phyloP scores from a whole-genome alignment of 2,113 vertebrate genomes.

The Caretta caretta region DNA sequence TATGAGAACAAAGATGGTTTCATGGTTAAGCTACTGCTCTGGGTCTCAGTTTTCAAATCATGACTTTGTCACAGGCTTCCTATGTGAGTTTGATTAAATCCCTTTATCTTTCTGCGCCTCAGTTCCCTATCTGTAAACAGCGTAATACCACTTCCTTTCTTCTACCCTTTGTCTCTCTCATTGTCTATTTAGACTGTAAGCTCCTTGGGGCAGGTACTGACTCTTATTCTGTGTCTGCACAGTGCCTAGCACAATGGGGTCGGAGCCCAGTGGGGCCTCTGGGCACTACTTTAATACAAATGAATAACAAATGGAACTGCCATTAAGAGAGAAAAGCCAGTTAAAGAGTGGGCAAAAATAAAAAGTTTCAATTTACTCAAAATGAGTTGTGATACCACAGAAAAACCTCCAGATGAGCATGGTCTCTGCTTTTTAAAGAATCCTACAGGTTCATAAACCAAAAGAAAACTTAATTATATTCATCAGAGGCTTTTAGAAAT shows the following conservation, averaged over 20 bases:
- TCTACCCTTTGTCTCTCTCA: neutral
- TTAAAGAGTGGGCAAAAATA: constrained; percentile 41
- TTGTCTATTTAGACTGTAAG: neutral
- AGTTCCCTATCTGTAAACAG: neutral
- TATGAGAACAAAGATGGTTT: accelerated
- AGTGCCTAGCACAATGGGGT: neutral
- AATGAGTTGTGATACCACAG: neutral
- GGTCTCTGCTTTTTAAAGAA: neutral
- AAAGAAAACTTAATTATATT: neutral
- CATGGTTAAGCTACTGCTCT: neutral
- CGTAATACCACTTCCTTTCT: neutral
- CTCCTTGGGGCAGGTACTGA: neutral
- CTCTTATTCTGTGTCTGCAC: neutral
- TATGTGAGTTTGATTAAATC: neutral
- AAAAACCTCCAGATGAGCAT: neutral
- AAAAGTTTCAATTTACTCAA: neutral
- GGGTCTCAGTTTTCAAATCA: neutral
- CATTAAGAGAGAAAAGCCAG: constrained; percentile 45
- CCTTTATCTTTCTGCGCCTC: neutral
- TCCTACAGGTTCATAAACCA: neutral
- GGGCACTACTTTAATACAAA: constrained; percentile 34
- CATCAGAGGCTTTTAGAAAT: neutral
- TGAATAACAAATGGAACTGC: constrained; percentile 49
- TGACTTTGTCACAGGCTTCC: neutral
- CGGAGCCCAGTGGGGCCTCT: neutral